Base-by-base conservation (phyloP, 2,113 vertebrate species). In the Polypterus bichir region DNA sequence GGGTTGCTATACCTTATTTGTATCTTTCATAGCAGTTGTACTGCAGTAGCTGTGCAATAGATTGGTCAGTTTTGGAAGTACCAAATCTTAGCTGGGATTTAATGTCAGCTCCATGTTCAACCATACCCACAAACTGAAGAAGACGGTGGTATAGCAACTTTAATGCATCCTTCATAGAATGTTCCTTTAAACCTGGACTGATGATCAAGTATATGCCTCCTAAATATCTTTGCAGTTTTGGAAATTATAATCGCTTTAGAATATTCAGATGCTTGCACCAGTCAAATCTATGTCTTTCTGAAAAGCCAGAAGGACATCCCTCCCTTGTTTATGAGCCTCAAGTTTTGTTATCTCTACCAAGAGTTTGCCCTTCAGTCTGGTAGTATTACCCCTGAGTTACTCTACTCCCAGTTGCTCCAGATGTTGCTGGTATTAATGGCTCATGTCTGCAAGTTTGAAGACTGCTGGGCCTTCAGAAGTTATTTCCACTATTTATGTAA, bases 11-110 rank as follows among this genome's bases (percentile, higher is more conserved):
- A 3, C 55, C 66, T 46, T 64, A 65, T 59, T 65, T 70, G 59
- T 59, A 67, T n/a, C n/a, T 54, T 11, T 65, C 3, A 27, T 52
- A 67, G 53, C 66, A 70, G 59, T 70, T 70, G 59, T 58, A 68
- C 59, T 68, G 62, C 5, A 64, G 9, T 3, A 68, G 66, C 10
- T 68, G 62, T 3, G 66, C 45, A 46, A 64, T 61, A 6, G 62
- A 58, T 9, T 54, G 45, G 9, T 62, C 66, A 4, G 62, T 47
- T 47, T 59, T 57, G 54, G 64, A 9, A 5, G 53, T 44, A 6
- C 54, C 55, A 69, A 55, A 46, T 46, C 10, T 44, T 3, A 67
- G 56, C 8, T 68, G 64, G 3, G 63, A 68, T 11, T 68, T 68
- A 5, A 68, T 64, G 8, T 68, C 58, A 6, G 62, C 62, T 5